Percentiles rank a stretch among this genome's conserved stretches.
Evolutionary conservation across 2,888 invertebrate genomes (phyloP).

Genomic region (Barypeithes pellucidus): DNA sequence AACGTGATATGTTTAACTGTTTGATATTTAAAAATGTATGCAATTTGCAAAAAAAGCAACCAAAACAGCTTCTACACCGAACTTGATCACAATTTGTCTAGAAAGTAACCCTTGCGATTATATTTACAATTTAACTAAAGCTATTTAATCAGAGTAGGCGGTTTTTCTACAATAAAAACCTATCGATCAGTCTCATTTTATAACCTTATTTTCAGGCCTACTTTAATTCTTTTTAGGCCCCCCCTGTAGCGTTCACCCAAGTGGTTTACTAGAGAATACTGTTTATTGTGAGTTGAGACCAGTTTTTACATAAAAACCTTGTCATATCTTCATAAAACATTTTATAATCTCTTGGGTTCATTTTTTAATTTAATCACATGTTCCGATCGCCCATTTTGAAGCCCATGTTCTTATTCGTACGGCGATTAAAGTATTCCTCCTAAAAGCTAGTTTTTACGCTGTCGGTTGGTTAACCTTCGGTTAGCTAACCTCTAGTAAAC

Average conservation of each 20-base stretch:
- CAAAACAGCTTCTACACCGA: slow-evolving; percentile 15
- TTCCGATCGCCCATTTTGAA: slow-evolving; percentile 11
- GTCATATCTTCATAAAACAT: slow-evolving; percentile 24
- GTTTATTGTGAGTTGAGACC: slow-evolving; percentile 5
- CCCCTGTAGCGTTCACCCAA: slow-evolving; percentile 23
- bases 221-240: slow-evolving; percentile 7
- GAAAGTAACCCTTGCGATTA: slow-evolving; percentile 5
- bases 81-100: slow-evolving; percentile 28
- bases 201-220: slow-evolving; percentile 30
- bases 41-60: slow-evolving; percentile 18
- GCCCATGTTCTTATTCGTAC: slow-evolving; percentile 19
- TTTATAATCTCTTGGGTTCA: not conserved
- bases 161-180: slow-evolving; percentile 39
- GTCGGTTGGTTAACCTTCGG: not conserved
- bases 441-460: slow-evolving; percentile 3
- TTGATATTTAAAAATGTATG: not conserved
- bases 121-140: slow-evolving; percentile 40
- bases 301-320: slow-evolving; percentile 32
- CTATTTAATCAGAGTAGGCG: slow-evolving; percentile 46
- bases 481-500: slow-evolving; percentile 77
- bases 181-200: slow-evolving; percentile 48
- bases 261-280: slow-evolving; percentile 25
- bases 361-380: slow-evolving; percentile 11
- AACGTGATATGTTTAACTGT: slow-evolving; percentile 9
- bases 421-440: slow-evolving; percentile 16